Base-by-base conservation (phyloP, 2,113 vertebrate genomes). In the Bujurquina vittata region DNA sequence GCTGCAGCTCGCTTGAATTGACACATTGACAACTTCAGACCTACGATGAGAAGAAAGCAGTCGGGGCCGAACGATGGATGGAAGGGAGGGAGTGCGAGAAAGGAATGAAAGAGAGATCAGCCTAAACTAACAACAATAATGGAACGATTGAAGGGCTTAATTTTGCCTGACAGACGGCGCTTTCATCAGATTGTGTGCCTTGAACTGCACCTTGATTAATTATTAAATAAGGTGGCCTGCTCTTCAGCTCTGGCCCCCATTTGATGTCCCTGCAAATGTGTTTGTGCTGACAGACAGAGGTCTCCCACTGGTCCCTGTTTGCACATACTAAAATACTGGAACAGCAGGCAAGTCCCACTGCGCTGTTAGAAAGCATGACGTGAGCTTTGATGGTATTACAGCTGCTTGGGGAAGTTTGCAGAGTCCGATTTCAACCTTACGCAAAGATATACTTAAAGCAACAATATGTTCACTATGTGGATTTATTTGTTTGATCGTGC, bases 141-240 rank as follows among this genome's bases (percentile, higher is more conserved):
- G 75, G 84, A 80, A 63, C 63, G 91, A 91, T 87, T 88, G 89
- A 90, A 92, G 92, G 93, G 95, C 79, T 93, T 96, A 95, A 97
- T 97, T 96, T 96, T 58, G 92, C 93, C 90, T 95, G 96, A 96
- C 95, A 97, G 96, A 87, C 90, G 93, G 77, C 6, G 81, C 97
- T 98, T 97, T 97, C 96, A 97, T 97, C 95, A 94, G 81, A 92
- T 94, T 91, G 91, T 94, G 88, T 81, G 93, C 94, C 96, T 95
- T 96, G 95, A 97, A 96, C 96, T 95, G 91, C 92, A 93, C 94
- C 94, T 95, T 96, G 95, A 96, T 97, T 97, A 96, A 97, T 97
- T 96, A 97, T 97, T 97, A 95, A 97, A 95, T 95, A 93, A 84
- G 94, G 93, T 88, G 94, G 93, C 91, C 67, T 79, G 83, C 84